Base-by-base conservation (phyloP, 2,888 invertebrate genomes). In the Eristalis pertinax region DNA sequence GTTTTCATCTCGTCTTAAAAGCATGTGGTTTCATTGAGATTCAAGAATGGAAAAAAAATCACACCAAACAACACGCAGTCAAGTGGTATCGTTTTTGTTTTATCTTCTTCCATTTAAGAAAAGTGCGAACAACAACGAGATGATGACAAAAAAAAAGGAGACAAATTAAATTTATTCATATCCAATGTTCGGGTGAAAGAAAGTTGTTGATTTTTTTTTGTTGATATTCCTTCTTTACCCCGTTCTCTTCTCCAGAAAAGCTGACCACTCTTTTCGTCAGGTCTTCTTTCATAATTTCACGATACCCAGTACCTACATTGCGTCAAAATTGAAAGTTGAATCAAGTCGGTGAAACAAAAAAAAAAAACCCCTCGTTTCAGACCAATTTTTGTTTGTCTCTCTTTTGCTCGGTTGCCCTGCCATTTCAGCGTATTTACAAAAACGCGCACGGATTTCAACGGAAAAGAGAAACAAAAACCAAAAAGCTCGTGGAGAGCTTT, bases 191-290 rank as follows among this genome's bases (percentile, higher is more conserved):
- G 56, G 5, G 8, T 79, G 65, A 83, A 86, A 86, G 86, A 86
- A 86, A 86, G 86, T 86, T 86, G 82, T 86, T 86, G 78, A 86
- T 83, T 83, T 86, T 82, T 50, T 62, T n/a, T 72, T 50, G 50
- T 50, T 50, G 50, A 50, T 50, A 50, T 19, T 62, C 32, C 32
- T 32, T 19, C 13, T 7, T 26, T 60, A 26, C 60, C 10, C 15
- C n/a, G 2, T 38, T 69, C 67, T 22, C 56, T 65, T 50, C 56
- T 64, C 63, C 43, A 1, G 13, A 4, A 24, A 13, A 24, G 13
- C 4, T 38, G 38, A 38, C 38, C 56, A 15, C n/a, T 63, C 50
- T 64, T 43, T 65, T 64, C 24, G 38, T 41, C 68, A 32, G 63
- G 56, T 58, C 35, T 69, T 77, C 73, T 82, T 74, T 74, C 74